Evolutionary conservation across 2,888 invertebrate species (phyloP).

Genomic region (Oligia latruncula): DNA sequence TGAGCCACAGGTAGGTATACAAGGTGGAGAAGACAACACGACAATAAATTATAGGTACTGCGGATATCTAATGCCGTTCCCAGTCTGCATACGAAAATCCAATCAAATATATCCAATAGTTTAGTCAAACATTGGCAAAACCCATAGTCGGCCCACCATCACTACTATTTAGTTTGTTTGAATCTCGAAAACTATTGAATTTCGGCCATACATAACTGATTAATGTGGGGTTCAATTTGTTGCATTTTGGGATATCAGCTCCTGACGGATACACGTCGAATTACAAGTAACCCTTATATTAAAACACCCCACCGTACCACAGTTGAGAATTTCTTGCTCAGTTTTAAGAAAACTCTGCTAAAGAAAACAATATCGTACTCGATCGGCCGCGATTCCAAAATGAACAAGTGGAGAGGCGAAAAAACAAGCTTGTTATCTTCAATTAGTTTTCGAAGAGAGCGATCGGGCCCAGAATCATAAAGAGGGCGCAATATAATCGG

Average conservation of each 20-base stretch:
- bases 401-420: conserved; percentile 78
- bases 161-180: not conserved
- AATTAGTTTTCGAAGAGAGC: conserved; percentile 85
- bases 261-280: no score
- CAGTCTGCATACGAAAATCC: not conserved
- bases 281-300: conserved; percentile 4
- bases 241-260: no score
- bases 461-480: conserved; percentile 81
- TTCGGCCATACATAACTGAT: no score
- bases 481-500: conserved; percentile 78
- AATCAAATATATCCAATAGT: not conserved
- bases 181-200: not conserved
- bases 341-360: conserved; percentile 69
- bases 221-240: no score
- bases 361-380: conserved; percentile 80
- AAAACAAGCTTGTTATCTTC: conserved; percentile 87
- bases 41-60: not conserved
- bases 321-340: conserved; percentile 62
- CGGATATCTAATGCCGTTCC: not conserved
- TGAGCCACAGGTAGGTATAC: conserved; percentile 3
- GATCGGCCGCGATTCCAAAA: conserved; percentile 77
- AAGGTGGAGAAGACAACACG: not conserved
- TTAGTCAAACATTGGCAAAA: not conserved
- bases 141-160: not conserved
- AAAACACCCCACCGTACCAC: conserved; percentile 60